These are phyloP conservation scores for Diorhabda sublineata DNA, from an alignment of 1,140 invertebrate species.

Conservation along the genomic window DNA sequence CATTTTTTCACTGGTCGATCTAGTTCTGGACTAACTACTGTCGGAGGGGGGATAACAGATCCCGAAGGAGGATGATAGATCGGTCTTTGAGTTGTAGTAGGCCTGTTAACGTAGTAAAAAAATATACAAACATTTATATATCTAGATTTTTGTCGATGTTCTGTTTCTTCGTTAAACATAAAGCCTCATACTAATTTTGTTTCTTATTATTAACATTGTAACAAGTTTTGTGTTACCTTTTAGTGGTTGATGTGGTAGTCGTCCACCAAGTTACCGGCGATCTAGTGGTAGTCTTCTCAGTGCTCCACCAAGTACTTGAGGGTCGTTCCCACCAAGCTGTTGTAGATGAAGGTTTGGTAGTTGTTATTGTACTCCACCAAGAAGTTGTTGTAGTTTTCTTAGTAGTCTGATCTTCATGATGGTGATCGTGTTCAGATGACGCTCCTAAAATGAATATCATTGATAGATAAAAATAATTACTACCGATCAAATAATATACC, in stretches of 20 bases:
- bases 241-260: slow-evolving; percentile 11
- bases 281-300: not conserved
- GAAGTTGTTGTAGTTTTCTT: slow-evolving; percentile 45
- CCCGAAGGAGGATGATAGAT: slow-evolving; percentile 24
- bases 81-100: slow-evolving; percentile 35
- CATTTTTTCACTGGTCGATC: slow-evolving; percentile 49
- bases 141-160: slow-evolving; percentile 41
- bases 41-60: slow-evolving; percentile 41
- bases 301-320: not conserved
- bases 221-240: not conserved
- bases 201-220: no score
- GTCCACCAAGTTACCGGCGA: slow-evolving; percentile 20
- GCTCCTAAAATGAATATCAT: not conserved
- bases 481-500: slow-evolving; percentile 27
- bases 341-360: slow-evolving; percentile 24
- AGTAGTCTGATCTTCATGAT: slow-evolving; percentile 32
- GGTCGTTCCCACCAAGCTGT: slow-evolving; percentile 15
- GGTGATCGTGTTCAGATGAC: not conserved
- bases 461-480: not conserved
- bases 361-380: slow-evolving; percentile 41
- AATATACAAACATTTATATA: slow-evolving; percentile 35
- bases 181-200: no score
- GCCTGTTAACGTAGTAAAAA: slow-evolving; percentile 26
- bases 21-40: slow-evolving; percentile 45
- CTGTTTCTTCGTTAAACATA: no score